These are phyloP conservation scores for Acleris literana DNA, from an alignment of 2,888 invertebrate genomes.

Conservation along the genomic window DNA sequence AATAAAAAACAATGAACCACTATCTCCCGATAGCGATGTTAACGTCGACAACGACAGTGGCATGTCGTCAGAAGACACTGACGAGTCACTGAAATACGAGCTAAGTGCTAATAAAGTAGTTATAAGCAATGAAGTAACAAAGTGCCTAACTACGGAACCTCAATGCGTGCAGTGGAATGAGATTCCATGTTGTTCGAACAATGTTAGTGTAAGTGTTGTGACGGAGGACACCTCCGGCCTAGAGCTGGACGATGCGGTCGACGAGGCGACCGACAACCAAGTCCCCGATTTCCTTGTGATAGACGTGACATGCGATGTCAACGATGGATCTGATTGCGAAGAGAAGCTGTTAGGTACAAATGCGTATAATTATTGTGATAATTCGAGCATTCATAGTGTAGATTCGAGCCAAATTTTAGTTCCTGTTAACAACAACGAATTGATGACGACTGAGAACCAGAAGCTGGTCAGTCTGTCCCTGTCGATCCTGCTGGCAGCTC, in stretches of 20 bases:
- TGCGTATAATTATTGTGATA: constrained; percentile 65
- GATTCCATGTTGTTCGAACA: constrained; percentile 77
- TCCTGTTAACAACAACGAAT: constrained; percentile 74
- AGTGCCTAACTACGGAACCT: constrained; percentile 77
- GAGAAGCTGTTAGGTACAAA: constrained; percentile 59
- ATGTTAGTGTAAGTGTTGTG: constrained; percentile 63
- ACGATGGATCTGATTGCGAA: constrained; percentile 47
- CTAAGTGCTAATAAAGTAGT: constrained; percentile 54
- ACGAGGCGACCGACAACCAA: constrained; percentile 39
- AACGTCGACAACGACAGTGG: constrained; percentile 67
- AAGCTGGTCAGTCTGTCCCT: constrained; percentile 84
- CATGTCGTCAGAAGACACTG: constrained; percentile 78
- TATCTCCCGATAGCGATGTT: constrained; percentile 35
- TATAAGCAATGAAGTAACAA: constrained; percentile 60
- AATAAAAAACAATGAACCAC: constrained; percentile 40
- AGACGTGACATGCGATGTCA: constrained; percentile 41
- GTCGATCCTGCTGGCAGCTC: constrained; percentile 84
- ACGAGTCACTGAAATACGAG: constrained; percentile 66
- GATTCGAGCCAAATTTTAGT: constrained; percentile 70
- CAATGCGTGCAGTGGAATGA: constrained; percentile 68
- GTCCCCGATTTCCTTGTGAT: constrained; percentile 42
- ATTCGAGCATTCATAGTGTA: constrained; percentile 63
- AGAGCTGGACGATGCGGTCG: constrained; percentile 41
- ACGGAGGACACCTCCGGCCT: constrained; percentile 49
- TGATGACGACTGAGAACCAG: constrained; percentile 71